A percentile compares a stretch with the other conserved stretches of the same genome.
Evolutionary conservation across 2,797 vertebrate species (phyloP).

Genomic region (Arrhamphus sclerolepis): DNA sequence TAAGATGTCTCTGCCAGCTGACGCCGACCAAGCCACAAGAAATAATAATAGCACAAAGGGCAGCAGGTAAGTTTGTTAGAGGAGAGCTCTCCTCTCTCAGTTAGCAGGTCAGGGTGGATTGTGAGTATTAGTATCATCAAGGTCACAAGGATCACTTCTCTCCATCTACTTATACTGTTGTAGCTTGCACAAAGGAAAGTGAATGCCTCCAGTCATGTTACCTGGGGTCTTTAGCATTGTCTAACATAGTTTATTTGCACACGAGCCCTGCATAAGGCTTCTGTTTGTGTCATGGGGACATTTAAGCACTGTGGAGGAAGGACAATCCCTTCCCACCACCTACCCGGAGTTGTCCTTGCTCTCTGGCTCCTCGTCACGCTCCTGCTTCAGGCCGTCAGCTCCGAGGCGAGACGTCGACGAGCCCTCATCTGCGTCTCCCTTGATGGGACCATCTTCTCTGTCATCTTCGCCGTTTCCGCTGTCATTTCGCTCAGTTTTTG

Average conservation of each 20-base stretch:
- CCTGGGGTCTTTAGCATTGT: neutral
- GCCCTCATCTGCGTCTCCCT: constrained; percentile 68
- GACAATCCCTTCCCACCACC: constrained; percentile 57
- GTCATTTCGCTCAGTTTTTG: constrained; percentile 56
- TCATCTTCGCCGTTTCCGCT: constrained; percentile 27
- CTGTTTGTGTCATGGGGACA: constrained; percentile 35
- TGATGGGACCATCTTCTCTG: constrained; percentile 41
- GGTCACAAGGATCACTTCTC: constrained; percentile 39
- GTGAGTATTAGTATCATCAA: constrained; percentile 65
- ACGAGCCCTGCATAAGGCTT: constrained; percentile 23
- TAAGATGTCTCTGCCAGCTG: constrained; percentile 64
- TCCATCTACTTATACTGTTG: constrained; percentile 43
- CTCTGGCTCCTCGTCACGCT: constrained; percentile 70
- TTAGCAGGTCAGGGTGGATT: constrained; percentile 64
- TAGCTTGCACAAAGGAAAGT: constrained; percentile 40
- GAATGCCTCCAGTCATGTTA: constrained; percentile 24
- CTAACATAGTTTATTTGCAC: constrained; percentile 14
- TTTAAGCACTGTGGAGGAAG: constrained; percentile 34
- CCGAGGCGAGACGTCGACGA: constrained; percentile 54
- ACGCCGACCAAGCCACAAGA: constrained; percentile 61
- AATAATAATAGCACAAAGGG: constrained; percentile 68
- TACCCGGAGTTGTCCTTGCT: constrained; percentile 82
- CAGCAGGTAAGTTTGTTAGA: constrained; percentile 53
- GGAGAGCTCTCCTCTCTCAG: constrained; percentile 45
- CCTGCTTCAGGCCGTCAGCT: constrained; percentile 58